Evolutionary conservation across 2,797 vertebrate genomes (phyloP).

Genomic region (Carapus acus): DNA sequence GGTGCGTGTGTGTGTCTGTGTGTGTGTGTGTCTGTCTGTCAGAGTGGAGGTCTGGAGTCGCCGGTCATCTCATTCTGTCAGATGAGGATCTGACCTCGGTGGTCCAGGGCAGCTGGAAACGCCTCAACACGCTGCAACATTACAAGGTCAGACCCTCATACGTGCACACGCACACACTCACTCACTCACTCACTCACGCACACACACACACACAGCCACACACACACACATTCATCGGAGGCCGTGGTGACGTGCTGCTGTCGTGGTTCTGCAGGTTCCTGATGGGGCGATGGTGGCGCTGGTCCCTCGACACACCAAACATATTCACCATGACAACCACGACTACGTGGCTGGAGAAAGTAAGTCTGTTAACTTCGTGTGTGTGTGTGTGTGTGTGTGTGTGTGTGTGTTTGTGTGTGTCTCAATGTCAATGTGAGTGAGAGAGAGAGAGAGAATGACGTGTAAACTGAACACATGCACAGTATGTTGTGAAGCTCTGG

Average conservation of each 20-base stretch:
- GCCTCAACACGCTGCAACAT: constrained; percentile 93
- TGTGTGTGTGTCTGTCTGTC: constrained; percentile 18
- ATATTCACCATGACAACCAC: constrained; percentile 91
- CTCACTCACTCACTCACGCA: too few species aligned
- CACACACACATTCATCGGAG: too few species aligned
- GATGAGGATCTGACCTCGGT: constrained; percentile 96
- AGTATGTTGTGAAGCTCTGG: too few species aligned
- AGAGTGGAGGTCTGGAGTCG: constrained; percentile 96
- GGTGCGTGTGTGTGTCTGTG: too few species aligned
- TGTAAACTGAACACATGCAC: too few species aligned
- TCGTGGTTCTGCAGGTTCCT: constrained; percentile 75
- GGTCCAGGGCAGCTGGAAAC: constrained; percentile 92
- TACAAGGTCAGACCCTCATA: constrained; percentile 96
- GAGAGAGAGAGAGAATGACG: too few species aligned
- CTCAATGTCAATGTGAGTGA: too few species aligned
- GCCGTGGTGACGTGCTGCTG: neutral
- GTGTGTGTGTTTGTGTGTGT: too few species aligned
- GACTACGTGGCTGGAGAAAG: constrained; percentile 95
- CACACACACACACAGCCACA: neutral
- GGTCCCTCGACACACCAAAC: constrained; percentile 90
- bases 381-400: too few species aligned
- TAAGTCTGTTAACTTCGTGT: too few species aligned
- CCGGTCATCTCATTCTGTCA: constrained; percentile 93
- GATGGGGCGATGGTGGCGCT: constrained; percentile 92
- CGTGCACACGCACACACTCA: neutral